Evolutionary conservation across 2,797 vertebrate species (phyloP), one percentile per base, ranked within the genome.

Genomic region (Oceanodroma leucorhoa): DNA sequence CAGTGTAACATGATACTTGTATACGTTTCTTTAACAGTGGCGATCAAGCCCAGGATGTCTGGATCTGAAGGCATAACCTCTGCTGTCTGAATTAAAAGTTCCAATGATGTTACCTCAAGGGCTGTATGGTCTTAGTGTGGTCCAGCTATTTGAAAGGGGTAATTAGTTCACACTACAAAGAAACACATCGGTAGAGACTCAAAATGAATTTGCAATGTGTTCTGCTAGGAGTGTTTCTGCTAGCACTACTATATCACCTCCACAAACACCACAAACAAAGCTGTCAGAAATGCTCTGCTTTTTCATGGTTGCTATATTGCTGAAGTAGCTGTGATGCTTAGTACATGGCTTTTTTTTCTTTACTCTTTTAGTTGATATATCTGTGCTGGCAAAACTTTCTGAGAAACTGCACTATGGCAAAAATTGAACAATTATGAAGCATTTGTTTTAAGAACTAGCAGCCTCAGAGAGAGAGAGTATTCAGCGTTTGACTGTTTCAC

Each of bases 1-100:
- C 43, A 15, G 27, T 34, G 11, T 58, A 54, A 36, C 7, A 1
- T 0, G 1, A n/a, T 21, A 14, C 27, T 29, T 21, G 7, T 30
- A 0, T 29, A 1, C 27, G 15, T 64, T 80, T 64, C n/a, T 82
- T 27, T 41, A 65, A 7, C 57, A 58, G 10, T 34, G 53, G 23
- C 0, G 9, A 29, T 83, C 24, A 27, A 75, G 24, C 41, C 50
- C 20, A 11, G 62, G 36, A 45, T 64, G 30, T 62, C 43, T 92
- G 61, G 17, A 9, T 62, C 21, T 50, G 5, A 85, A 89, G 51
- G 16, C 58, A 18, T 36, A 71, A 65, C 14, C 29, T 91, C 43
- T 64, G 24, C n/a, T 54, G 9, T 32, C 53, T 53, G 84, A 62
- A 73, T 26, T 55, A 19, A 27, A 50, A 40, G 58, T 82, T 70